Base-by-base conservation (phyloP, 2,888 invertebrate species). In the Oxycera nigricornis region DNA sequence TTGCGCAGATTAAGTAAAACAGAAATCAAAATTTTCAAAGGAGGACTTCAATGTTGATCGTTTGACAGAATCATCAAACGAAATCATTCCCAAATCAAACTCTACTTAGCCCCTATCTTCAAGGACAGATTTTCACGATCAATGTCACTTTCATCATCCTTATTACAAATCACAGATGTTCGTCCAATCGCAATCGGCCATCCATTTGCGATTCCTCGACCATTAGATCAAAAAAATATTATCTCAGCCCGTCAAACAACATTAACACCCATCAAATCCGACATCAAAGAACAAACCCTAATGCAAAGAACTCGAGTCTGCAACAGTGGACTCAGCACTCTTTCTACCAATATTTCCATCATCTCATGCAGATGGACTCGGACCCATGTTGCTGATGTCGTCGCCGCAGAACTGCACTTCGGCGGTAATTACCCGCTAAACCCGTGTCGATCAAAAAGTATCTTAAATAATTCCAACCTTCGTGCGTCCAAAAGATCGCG, bases 401-500 rank as follows among this genome's bases (percentile, higher is more conserved):
- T 55, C 52, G 7, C 24, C 24, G 3, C 9, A 55, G 17, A 55
- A 55, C 52, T 24, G 24, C 52, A 55, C 22, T 24, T 24, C 59
- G n/a, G 9, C 59, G 11, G n/a, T 59, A 28, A 26, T 26, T 59
- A 26, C 59, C 2, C 20, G 20, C 17, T 7, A 11, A 39, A 20
- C 41, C 41, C 7, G 26, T 68, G 46, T 68, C 67, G 28, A 70
- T 55, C 70, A 70, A 70, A 67, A 46, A 31, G 7, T 70, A 70
- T 70, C 70, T 46, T 50, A 52, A 50, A 68, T 68, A 50, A 28
- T 50, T 50, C 28, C 68, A 50, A 68, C 68, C 68, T 68, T 68
- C 46, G 17, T 28, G 11, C 59, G 2, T 14, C 46, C 59, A 59
- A 59, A 28, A 14, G n/a, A 46, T 17, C 28, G 9, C 30, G 55